Conservation (phyloP, 2,113 vertebrate species). For the Hemibagrus wyckioides region DNA sequence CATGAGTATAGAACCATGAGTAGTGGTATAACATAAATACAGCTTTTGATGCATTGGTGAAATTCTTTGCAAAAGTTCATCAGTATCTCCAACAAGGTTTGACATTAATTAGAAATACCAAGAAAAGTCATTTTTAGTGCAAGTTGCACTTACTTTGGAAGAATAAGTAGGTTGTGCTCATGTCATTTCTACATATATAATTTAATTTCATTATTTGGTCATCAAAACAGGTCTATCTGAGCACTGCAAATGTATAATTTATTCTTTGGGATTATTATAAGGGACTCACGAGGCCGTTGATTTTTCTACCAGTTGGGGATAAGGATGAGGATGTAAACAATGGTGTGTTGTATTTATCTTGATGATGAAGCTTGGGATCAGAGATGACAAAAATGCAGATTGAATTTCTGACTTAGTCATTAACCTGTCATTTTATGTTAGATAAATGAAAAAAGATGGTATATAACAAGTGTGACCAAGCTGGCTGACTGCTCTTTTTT, state of each 20-base stretch:
- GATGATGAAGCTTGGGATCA: conserved; percentile 57
- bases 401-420: not conserved
- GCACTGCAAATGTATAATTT: not conserved
- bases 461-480: not conserved
- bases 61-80: not conserved
- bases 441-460: not conserved
- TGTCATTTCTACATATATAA: not conserved
- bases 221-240: not conserved
- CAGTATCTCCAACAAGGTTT: conserved; percentile 11
- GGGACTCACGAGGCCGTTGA: conserved; percentile 5
- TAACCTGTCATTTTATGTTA: not conserved
- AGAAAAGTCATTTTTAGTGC: conserved; percentile 19
- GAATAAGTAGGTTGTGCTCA: not conserved
- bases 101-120: conserved; percentile 22
- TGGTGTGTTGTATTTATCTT: conserved; percentile 62
- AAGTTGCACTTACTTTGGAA: not conserved
- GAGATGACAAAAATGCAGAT: conserved; percentile 3
- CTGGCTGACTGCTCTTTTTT: not conserved
- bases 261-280: not conserved
- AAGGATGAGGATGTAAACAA: conserved; percentile 67
- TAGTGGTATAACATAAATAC: not conserved
- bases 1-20: not conserved
- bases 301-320: not conserved
- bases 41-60: not conserved
- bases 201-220: not conserved